phyloP scores from a whole-genome alignment of 2,113 vertebrate species.

The Phrynocephalus versicolor region DNA sequence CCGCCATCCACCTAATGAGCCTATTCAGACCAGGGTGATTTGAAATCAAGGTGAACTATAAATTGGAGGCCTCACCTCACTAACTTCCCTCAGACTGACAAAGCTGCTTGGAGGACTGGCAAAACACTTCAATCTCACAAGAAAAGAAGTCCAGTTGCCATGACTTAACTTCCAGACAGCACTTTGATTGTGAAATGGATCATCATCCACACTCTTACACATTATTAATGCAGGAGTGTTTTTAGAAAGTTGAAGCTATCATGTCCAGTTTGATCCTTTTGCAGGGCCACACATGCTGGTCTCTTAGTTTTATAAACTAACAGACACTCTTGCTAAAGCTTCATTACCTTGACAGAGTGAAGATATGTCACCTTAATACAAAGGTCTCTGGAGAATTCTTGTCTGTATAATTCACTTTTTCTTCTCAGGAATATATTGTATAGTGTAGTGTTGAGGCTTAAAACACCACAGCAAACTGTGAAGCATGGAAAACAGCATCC shows the following conservation, averaged over 20 bases:
- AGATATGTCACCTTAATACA: background rate
- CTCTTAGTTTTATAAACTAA: background rate
- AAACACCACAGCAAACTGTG: background rate
- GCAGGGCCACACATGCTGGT: background rate
- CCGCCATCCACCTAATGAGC: too few species aligned
- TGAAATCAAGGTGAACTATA: too few species aligned
- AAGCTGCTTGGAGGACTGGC: too few species aligned
- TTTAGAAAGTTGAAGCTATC: background rate
- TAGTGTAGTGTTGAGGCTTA: background rate
- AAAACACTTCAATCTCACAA: too few species aligned
- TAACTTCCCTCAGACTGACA: too few species aligned
- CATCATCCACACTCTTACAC: background rate
- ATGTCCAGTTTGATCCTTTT: background rate
- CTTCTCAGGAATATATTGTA: background rate
- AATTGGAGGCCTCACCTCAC: too few species aligned
- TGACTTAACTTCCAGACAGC: too few species aligned
- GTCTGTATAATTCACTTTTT: background rate
- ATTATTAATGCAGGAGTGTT: background rate
- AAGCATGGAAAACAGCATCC: slow-evolving; percentile 9
- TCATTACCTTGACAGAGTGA: background rate
- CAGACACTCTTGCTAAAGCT: background rate
- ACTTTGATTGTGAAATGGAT: too few species aligned
- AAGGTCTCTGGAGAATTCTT: background rate
- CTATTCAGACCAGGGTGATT: too few species aligned
- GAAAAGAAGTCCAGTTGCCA: too few species aligned